These are phyloP conservation scores for Engystomops pustulosus DNA, from an alignment of 2,113 vertebrate species.

Conservation along the genomic window DNA sequence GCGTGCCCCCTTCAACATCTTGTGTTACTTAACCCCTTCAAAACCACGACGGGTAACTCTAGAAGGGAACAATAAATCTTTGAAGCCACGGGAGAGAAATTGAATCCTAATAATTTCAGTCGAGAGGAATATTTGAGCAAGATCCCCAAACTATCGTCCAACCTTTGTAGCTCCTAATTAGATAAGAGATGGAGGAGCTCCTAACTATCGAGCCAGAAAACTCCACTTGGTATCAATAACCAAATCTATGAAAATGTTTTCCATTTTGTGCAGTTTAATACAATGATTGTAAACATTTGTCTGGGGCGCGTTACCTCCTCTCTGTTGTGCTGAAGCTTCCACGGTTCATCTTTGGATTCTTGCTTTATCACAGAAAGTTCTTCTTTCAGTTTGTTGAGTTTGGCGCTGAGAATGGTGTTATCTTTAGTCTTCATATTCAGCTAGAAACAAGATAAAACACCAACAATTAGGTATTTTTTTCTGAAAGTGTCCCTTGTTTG, in stretches of 20 bases:
- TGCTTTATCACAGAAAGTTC: not conserved
- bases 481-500: too few relatives aligned
- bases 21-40: slow-evolving; percentile 24
- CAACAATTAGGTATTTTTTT: too few relatives aligned
- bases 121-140: not conserved
- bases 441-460: slow-evolving; percentile 10
- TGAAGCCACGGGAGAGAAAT: slow-evolving; percentile 38
- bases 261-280: not conserved
- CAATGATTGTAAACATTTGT: slow-evolving; percentile 41
- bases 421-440: slow-evolving; percentile 41
- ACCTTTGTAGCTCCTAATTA: slow-evolving; percentile 26
- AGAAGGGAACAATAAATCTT: slow-evolving; percentile 4
- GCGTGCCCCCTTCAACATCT: slow-evolving; percentile 20
- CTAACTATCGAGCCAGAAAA: not conserved
- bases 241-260: not conserved
- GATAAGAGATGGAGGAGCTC: slow-evolving; percentile 26
- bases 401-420: not conserved
- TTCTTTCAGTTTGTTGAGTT: slow-evolving; percentile 1
- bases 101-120: slow-evolving; percentile 28
- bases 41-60: not conserved
- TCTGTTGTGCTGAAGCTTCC: not conserved
- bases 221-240: not conserved
- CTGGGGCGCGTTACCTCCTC: slow-evolving; percentile 20
- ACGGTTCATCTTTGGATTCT: not conserved
- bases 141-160: not conserved